Percentiles rank a stretch among this genome's conserved stretches.
These are phyloP conservation scores for Whitmania pigra DNA, from an alignment of 1,140 invertebrate species.

Conservation along the genomic window DNA sequence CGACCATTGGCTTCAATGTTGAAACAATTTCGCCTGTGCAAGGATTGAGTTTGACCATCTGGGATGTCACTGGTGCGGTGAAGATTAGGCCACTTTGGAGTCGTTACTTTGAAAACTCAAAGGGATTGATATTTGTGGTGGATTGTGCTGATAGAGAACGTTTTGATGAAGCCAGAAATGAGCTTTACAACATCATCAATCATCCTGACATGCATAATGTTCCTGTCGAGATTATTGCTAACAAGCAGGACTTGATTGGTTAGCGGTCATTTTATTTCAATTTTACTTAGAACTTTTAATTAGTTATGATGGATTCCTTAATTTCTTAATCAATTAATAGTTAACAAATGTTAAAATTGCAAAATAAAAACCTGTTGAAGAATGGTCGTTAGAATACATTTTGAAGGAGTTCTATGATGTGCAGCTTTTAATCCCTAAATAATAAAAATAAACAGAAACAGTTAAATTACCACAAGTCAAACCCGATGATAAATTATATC, in stretches of 20 bases:
- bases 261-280: no score
- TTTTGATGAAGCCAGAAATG: slow-evolving; percentile 24
- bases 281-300: no score
- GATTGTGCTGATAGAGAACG: slow-evolving; percentile 28
- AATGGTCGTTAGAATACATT: no score
- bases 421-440: no score
- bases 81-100: slow-evolving; percentile 42
- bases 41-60: slow-evolving; percentile 44
- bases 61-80: slow-evolving; percentile 45
- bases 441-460: no score
- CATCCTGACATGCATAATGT: slow-evolving; percentile 34
- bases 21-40: slow-evolving; percentile 36
- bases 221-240: slow-evolving; percentile 38
- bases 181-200: slow-evolving; percentile 20
- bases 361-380: no score
- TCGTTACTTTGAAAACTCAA: slow-evolving; percentile 42
- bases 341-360: no score
- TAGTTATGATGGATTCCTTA: no score
- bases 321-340: no score
- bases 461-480: no score
- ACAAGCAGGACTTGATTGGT: slow-evolving; percentile 36
- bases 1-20: slow-evolving; percentile 40
- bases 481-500: neutral
- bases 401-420: no score
- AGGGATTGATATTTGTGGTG: slow-evolving; percentile 30